Conservation (phyloP, 53 echinoderm and acorn worm genomes). For the Henricia sp. region DNA sequence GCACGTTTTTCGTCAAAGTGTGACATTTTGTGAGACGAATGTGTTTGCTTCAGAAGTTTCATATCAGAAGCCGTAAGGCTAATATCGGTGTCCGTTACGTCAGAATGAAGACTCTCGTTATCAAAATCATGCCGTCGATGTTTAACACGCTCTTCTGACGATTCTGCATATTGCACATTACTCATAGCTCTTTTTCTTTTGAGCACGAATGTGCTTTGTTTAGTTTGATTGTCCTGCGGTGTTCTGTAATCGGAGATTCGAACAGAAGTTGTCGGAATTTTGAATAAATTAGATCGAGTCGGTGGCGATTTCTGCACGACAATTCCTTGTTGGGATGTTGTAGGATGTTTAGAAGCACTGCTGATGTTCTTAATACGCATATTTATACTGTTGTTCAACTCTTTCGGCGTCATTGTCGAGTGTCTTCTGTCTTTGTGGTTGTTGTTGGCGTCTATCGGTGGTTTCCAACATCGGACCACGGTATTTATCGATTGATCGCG, state of each 20-base stretch:
- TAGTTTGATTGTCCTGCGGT: too few relatives aligned
- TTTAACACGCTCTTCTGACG: not conserved
- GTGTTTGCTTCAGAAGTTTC: constrained; percentile 11
- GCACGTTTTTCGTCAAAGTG: too few relatives aligned
- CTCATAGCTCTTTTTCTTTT: not conserved
- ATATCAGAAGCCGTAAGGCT: constrained; percentile 25
- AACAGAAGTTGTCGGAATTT: constrained; percentile 11
- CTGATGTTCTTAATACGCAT: not conserved
- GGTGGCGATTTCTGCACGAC: not conserved
- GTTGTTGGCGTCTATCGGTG: not conserved
- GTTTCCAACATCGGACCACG: too few relatives aligned
- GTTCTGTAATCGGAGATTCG: too few relatives aligned
- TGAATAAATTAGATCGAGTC: not conserved
- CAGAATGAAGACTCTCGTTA: constrained; percentile 40
- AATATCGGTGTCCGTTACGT: constrained; percentile 26
- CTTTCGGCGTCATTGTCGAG: not conserved
- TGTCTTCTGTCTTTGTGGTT: not conserved
- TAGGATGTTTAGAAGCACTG: not conserved
- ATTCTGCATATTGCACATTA: not conserved
- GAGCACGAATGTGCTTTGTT: too few relatives aligned
- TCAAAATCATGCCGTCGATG: constrained; percentile 23
- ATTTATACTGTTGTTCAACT: not conserved
- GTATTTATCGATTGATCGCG: not conserved
- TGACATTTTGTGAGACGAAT: not conserved
- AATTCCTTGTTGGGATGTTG: not conserved